Evolutionary conservation across 2,113 vertebrate species (phyloP), one percentile per base, ranked within the genome.

Genomic region (Cathartes aura): DNA sequence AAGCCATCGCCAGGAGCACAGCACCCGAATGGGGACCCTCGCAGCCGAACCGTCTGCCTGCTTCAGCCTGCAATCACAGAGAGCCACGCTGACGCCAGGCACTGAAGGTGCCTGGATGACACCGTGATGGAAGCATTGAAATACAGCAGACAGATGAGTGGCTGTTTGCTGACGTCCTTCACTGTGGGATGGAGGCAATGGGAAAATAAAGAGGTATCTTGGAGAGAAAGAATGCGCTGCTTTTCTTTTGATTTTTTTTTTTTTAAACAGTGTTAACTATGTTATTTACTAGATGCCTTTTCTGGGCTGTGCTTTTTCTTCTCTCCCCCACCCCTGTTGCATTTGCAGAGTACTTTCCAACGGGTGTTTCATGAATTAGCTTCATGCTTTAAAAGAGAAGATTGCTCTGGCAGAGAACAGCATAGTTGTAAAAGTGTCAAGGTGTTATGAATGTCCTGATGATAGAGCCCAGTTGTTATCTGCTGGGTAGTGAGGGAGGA

Each of bases 351-450:
- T 38, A n/a, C 45, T 96, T 95, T 96, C 93, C 91, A 81, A 85
- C 5, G 78, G 84, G 91, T 67, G 89, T 95, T 71, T 89, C 48
- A 19, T 96, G 96, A 98, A 98, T 98, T 96, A 98, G 96, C 96
- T 92, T 72, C 50, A 71, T 94, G 89, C 93, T 92, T 93, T 88
- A 97, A 96, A 92, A 87, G 92, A 95, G 84, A 82, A 92, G 90
- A 96, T 91, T 96, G 93, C 97, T 95, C 96, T 96, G 96, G 97
- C 89, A 68, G 96, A 95, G 90, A 96, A 94, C 97, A 96, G 93
- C 94, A 81, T 93, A 95, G 98, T 96, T 96, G 91, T 98, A 98
- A 98, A 98, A 98, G 90, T 98, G 98, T 98, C 99, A 98, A 97
- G 90, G 94, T 90, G 94, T 98, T 98, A 98, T 97, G 97, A 97